These are phyloP conservation scores for Grus americana DNA, from an alignment of 2,113 vertebrate species.

Conservation along the genomic window DNA sequence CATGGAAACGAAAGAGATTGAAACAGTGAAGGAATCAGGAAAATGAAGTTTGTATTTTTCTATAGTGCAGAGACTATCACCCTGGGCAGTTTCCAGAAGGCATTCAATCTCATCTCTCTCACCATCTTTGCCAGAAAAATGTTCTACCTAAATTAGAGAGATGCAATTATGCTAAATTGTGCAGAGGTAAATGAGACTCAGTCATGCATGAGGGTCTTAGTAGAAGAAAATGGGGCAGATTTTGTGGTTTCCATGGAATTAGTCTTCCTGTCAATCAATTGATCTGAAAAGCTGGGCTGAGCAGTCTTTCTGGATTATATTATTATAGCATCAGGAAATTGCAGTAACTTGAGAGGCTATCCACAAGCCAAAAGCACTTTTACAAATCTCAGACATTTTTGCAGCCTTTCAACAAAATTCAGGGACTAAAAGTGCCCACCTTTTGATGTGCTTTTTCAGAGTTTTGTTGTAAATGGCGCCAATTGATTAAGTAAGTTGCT, in stretches of 20 bases:
- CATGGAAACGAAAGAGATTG: background rate
- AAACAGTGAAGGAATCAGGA: background rate
- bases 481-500: background rate
- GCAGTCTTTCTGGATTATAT: slow-evolving; percentile 12
- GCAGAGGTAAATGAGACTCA: slow-evolving; percentile 36
- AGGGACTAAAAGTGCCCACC: background rate
- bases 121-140: background rate
- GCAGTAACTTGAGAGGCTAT: background rate
- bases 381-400: background rate
- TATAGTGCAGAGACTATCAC: background rate
- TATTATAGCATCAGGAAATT: slow-evolving; percentile 25
- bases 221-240: background rate
- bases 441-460: background rate
- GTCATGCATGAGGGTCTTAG: slow-evolving; percentile 27
- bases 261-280: slow-evolving; percentile 19
- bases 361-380: background rate
- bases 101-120: background rate
- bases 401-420: background rate
- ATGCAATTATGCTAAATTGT: slow-evolving; percentile 28
- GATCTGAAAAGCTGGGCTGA: slow-evolving; percentile 19
- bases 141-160: background rate
- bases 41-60: background rate
- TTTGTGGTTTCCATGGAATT: slow-evolving; percentile 22
- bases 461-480: background rate
- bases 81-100: background rate